phyloP scores from a whole-genome alignment of 1,140 invertebrate species.

The Caenorhabditis latens region DNA sequence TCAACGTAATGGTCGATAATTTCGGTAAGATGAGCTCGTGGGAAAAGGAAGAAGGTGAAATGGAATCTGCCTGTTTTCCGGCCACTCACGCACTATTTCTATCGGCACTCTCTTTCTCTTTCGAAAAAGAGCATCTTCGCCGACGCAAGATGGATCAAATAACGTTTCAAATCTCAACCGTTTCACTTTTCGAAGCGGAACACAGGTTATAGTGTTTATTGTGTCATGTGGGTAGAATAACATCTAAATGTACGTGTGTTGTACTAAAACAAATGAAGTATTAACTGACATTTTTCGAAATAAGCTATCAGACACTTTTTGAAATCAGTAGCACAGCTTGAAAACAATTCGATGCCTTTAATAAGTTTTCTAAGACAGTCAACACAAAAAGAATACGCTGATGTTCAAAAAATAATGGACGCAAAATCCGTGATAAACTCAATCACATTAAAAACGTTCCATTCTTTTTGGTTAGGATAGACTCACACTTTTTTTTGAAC shows the following conservation, averaged over 20 bases:
- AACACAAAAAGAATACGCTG: neutral
- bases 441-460: neutral
- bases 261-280: neutral
- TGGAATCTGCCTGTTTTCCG: constrained; percentile 55
- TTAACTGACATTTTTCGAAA: too few relatives aligned
- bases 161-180: constrained; percentile 49
- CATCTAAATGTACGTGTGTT: neutral
- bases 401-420: neutral
- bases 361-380: neutral
- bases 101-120: constrained; percentile 10
- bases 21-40: constrained; percentile 54
- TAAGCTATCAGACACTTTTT: too few relatives aligned
- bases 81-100: constrained; percentile 53
- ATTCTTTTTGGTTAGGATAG: neutral
- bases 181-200: constrained; percentile 8
- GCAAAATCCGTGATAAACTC: neutral
- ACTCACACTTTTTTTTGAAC: neutral
- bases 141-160: constrained; percentile 36
- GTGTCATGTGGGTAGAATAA: neutral
- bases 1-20: constrained; percentile 54
- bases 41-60: constrained; percentile 51
- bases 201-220: constrained; percentile 18
- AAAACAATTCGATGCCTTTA: too few relatives aligned
- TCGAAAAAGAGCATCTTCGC: constrained; percentile 52
- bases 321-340: too few relatives aligned